These are phyloP conservation scores for Sterna hirundo DNA, from an alignment of 2,113 vertebrate genomes.

Conservation along the genomic window DNA sequence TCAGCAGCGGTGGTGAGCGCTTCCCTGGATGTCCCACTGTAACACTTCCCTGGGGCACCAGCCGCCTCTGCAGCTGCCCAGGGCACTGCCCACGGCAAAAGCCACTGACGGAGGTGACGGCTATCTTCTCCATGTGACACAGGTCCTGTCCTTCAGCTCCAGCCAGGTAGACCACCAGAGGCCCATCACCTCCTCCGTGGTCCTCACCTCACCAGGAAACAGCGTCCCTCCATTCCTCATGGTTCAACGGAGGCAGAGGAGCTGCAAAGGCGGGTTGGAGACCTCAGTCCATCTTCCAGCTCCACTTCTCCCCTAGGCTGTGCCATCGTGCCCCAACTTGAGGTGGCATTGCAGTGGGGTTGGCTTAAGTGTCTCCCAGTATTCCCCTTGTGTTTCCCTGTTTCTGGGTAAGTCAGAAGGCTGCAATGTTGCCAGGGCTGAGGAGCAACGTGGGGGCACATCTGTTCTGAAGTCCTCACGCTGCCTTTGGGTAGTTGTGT, in stretches of 20 bases:
- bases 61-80: not conserved
- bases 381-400: accelerated
- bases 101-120: not conserved
- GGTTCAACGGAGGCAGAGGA: not conserved
- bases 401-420: not conserved
- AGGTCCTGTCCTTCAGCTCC: not conserved
- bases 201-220: accelerated
- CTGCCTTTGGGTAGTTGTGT: not conserved
- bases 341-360: not conserved
- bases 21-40: accelerated
- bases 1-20: accelerated
- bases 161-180: not conserved
- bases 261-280: not conserved
- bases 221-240: accelerated
- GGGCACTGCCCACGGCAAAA: accelerated
- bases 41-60: not conserved
- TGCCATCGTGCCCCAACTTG: accelerated
- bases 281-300: not conserved
- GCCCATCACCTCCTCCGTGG: accelerated
- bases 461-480: accelerated
- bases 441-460: not conserved
- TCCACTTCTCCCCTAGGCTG: no score
- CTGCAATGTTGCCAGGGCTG: not conserved
- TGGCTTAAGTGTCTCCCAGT: not conserved
- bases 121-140: not conserved